These are phyloP conservation scores for Aythya fuligula DNA, from an alignment of 2,797 vertebrate species.

Conservation along the genomic window DNA sequence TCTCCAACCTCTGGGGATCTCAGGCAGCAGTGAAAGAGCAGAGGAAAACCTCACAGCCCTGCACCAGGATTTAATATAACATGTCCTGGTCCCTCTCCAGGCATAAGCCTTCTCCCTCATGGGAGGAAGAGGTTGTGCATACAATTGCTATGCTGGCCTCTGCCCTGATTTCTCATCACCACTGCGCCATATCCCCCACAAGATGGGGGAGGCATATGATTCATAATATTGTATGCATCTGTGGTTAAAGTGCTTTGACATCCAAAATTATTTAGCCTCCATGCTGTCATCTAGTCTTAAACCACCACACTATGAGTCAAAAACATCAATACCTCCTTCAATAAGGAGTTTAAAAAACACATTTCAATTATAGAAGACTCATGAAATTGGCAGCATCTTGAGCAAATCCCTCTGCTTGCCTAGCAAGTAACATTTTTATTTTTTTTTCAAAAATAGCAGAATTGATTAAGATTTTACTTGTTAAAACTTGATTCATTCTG, in stretches of 20 bases:
- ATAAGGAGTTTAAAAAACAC: neutral
- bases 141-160: neutral
- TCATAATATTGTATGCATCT: neutral
- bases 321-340: neutral
- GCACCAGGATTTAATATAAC: neutral
- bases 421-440: neutral
- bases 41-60: neutral
- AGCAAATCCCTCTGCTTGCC: neutral
- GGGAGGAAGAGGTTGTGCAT: accelerated
- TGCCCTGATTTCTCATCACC: neutral
- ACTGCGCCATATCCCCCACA: neutral
- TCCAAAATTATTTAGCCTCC: neutral
- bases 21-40: neutral
- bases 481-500: neutral
- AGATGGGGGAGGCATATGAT: neutral
- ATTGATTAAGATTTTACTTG: constrained; percentile 7
- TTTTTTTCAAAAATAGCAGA: neutral
- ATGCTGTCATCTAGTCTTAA: neutral
- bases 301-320: neutral
- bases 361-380: neutral
- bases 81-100: neutral
- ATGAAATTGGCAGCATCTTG: neutral
- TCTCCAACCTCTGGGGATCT: neutral
- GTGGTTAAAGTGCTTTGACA: neutral
- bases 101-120: neutral